These are phyloP conservation scores for Pachyrhynchus sulphureomaculatus DNA, from an alignment of 1,140 invertebrate genomes.

Conservation along the genomic window DNA sequence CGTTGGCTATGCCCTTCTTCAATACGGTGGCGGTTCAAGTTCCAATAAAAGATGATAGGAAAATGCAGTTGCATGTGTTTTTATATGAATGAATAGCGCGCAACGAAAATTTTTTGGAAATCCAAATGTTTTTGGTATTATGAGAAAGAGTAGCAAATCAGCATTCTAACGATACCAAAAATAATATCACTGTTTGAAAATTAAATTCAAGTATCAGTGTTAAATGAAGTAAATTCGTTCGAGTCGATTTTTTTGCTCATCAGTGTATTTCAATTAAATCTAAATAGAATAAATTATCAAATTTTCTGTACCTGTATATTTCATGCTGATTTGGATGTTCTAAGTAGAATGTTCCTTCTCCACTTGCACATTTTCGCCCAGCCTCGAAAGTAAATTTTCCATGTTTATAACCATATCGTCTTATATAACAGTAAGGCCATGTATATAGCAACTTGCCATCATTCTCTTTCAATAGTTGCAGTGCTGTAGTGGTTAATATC, in stretches of 20 bases:
- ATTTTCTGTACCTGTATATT: conserved; percentile 61
- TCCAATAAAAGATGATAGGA: too few relatives aligned
- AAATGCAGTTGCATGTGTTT: too few relatives aligned
- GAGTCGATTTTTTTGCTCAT: too few relatives aligned
- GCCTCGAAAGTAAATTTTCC: conserved; percentile 88
- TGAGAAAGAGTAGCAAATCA: too few relatives aligned
- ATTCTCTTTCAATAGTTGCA: conserved; percentile 70
- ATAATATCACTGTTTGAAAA: too few relatives aligned
- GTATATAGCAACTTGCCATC: conserved; percentile 67
- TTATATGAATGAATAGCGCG: too few relatives aligned
- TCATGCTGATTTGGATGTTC: conserved; percentile 77
- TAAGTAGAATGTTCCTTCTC: conserved; percentile 80
- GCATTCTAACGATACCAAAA: background rate
- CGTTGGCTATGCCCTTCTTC: too few relatives aligned
- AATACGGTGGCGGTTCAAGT: too few relatives aligned
- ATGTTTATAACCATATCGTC: conserved; percentile 78
- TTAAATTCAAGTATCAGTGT: too few relatives aligned
- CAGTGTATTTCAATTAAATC: background rate
- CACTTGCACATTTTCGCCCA: conserved; percentile 83
- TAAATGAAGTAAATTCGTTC: conserved; percentile 2
- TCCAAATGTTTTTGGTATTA: too few relatives aligned
- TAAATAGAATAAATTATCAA: background rate
- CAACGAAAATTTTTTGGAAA: too few relatives aligned
- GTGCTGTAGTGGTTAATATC: conserved; percentile 68
- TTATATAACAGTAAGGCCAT: conserved; percentile 87